These are phyloP conservation scores for Drosophila bocki DNA, from an alignment of 1,140 invertebrate species.

Conservation along the genomic window DNA sequence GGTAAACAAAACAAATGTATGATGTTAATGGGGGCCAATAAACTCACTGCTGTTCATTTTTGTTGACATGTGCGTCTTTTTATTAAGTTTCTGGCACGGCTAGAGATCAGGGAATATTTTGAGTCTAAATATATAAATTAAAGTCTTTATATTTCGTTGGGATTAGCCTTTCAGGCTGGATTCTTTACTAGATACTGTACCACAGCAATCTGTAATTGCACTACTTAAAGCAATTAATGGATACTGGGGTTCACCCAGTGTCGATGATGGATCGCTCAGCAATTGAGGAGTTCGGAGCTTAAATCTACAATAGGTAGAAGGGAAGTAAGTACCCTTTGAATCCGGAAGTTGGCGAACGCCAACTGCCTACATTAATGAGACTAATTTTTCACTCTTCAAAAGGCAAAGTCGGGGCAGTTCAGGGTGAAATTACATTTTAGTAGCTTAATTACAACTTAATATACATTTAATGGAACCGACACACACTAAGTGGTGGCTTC, in stretches of 20 bases:
- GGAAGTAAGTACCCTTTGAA: background rate
- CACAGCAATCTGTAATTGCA: background rate
- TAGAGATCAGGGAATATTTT: background rate
- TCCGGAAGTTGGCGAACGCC: slow-evolving; percentile 10
- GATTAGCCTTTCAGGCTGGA: background rate
- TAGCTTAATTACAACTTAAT: background rate
- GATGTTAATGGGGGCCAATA: too few species aligned
- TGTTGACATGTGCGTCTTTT: too few species aligned
- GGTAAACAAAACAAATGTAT: background rate
- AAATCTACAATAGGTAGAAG: background rate
- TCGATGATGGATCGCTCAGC: slow-evolving; percentile 57
- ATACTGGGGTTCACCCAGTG: slow-evolving; percentile 12
- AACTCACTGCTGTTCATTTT: too few species aligned
- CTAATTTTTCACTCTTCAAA: background rate
- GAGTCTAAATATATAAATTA: background rate
- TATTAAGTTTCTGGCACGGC: too few species aligned
- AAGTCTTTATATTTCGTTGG: too few species aligned
- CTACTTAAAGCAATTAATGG: background rate
- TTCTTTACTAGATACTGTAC: background rate
- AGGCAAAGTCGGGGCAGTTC: slow-evolving; percentile 4
- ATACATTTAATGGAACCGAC: background rate
- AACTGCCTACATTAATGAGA: background rate
- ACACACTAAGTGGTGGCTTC: background rate
- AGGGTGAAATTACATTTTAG: slow-evolving; percentile 1
- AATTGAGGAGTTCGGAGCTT: background rate